Evolutionary conservation across 2,888 invertebrate species (phyloP).

Genomic region (Hypsopygia costalis): DNA sequence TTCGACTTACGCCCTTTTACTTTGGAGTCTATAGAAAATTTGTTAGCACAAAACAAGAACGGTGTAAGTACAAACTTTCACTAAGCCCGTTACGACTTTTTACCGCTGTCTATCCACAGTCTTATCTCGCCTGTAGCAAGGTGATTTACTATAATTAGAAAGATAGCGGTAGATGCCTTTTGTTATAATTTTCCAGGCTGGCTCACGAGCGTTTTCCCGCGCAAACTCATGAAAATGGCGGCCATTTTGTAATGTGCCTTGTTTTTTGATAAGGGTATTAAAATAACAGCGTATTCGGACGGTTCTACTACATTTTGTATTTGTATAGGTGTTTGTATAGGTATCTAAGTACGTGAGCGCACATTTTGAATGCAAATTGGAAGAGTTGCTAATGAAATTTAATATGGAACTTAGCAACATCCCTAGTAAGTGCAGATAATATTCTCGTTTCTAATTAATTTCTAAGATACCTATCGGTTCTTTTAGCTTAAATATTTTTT

Average conservation of each 20-base stretch:
- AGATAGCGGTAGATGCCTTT: slow-evolving; percentile 81
- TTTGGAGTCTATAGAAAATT: slow-evolving; percentile 32
- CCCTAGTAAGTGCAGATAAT: slow-evolving; percentile 1
- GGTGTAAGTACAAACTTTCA: slow-evolving; percentile 44
- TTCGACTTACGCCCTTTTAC: slow-evolving; percentile 41
- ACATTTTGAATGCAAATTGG: slow-evolving; percentile 72
- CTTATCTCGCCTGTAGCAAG: slow-evolving; percentile 78
- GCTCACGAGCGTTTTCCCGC: slow-evolving; percentile 73
- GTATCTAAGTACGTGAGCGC: slow-evolving; percentile 65
- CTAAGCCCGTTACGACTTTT: slow-evolving; percentile 58
- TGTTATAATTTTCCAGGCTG: slow-evolving; percentile 80
- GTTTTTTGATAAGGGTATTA: slow-evolving; percentile 81
- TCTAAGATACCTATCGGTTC: not conserved
- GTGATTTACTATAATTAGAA: slow-evolving; percentile 81
- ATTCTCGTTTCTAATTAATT: slow-evolving; percentile 5
- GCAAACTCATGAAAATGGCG: slow-evolving; percentile 75
- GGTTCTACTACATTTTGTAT: slow-evolving; percentile 54
- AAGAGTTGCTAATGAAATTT: slow-evolving; percentile 67
- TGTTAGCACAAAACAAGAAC: slow-evolving; percentile 41
- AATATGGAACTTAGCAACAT: slow-evolving; percentile 31
- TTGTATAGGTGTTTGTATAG: slow-evolving; percentile 55
- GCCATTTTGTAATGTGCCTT: slow-evolving; percentile 80
- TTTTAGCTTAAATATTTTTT: too few relatives aligned
- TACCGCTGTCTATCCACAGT: slow-evolving; percentile 48
- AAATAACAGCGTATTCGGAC: slow-evolving; percentile 72